phyloP scores from a whole-genome alignment of 2,113 vertebrate species.

The Struthidea cinerea region DNA sequence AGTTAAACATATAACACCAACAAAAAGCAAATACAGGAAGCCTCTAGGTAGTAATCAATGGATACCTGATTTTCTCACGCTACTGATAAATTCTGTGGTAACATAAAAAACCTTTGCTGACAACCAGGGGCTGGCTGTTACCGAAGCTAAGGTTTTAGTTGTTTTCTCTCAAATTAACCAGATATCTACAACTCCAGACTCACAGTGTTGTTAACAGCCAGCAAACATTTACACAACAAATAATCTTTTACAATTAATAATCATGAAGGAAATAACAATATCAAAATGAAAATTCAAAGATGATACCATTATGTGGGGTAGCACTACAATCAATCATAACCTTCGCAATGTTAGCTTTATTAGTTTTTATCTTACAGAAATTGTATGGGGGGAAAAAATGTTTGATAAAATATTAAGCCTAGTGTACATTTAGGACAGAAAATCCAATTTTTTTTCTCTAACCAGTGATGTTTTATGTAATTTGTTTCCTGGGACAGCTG shows the following conservation, averaged over 20 bases:
- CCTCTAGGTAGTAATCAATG: background rate
- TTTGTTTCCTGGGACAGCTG: background rate
- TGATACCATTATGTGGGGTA: background rate
- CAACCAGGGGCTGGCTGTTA: background rate
- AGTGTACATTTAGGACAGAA: background rate
- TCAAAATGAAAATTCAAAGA: background rate
- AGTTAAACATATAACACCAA: background rate
- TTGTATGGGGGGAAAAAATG: too few species aligned
- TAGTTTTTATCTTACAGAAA: background rate
- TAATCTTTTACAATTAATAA: background rate
- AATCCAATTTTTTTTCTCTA: accelerated
- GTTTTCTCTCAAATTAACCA: background rate
- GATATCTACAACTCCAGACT: background rate
- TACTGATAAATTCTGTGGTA: background rate
- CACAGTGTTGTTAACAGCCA: background rate
- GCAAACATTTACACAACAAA: background rate
- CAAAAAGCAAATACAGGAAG: background rate
- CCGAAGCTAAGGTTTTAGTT: background rate
- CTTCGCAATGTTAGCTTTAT: background rate
- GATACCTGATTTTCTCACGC: background rate
- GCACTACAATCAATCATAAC: background rate
- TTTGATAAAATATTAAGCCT: background rate
- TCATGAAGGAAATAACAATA: background rate
- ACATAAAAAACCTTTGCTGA: background rate
- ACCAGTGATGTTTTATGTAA: background rate